Conservation (phyloP, 2,797 vertebrate species). For the Epinephelus malabaricus region DNA sequence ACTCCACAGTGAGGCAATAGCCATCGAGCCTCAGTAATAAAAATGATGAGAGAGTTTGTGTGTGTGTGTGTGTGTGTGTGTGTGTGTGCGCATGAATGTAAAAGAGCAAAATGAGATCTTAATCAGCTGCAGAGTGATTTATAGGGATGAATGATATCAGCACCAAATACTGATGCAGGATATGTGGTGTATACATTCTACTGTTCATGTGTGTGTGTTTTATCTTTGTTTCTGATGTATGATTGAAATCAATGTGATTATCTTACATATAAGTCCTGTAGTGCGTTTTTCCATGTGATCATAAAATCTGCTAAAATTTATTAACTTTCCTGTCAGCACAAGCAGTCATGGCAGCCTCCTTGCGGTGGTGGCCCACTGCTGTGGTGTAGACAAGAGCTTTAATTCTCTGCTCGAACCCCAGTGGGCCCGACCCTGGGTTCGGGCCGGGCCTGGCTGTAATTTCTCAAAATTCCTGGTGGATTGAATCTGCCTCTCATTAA, state of each 20-base stretch:
- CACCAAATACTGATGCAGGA: not conserved
- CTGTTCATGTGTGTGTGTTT: not conserved
- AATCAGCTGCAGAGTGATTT: not conserved
- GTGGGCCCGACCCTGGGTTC: too few relatives aligned
- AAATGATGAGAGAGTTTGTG: not conserved
- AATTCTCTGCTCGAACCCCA: too few relatives aligned
- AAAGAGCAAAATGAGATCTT: slow-evolving; percentile 17
- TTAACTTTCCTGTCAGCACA: not conserved
- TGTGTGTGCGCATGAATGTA: not conserved
- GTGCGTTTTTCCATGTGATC: too few relatives aligned
- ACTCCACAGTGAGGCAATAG: slow-evolving; percentile 30
- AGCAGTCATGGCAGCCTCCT: not conserved
- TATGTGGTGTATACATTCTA: not conserved
- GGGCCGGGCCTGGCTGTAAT: too few relatives aligned
- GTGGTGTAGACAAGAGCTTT: not conserved
- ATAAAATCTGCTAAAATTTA: not conserved
- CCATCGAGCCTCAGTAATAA: slow-evolving; percentile 5
- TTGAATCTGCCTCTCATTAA: too few relatives aligned
- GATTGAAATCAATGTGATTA: not conserved
- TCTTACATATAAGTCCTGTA: not conserved
- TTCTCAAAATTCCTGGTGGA: too few relatives aligned
- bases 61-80: too few relatives aligned
- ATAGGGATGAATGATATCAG: not conserved
- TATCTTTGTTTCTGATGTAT: not conserved
- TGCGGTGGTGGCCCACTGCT: not conserved